Base-by-base conservation (phyloP, 1,140 invertebrate genomes). In the Drosophila littoralis region DNA sequence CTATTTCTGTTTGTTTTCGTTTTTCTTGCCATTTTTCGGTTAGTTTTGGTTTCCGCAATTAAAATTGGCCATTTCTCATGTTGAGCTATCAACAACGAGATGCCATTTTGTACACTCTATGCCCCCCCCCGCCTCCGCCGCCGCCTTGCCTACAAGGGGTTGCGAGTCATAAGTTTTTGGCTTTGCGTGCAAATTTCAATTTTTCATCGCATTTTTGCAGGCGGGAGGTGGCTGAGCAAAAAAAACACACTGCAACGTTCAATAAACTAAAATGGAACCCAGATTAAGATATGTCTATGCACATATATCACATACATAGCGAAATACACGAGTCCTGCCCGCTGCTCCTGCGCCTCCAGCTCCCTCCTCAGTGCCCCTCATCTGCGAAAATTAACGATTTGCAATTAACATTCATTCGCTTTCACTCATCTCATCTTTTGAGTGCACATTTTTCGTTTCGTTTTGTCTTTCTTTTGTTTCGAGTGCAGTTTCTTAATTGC, bases 111-210 rank as follows among this genome's bases (percentile, higher is more conserved):
- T 28, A n/a, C 55, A 28, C 22, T 5, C 43, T 42, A 35, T 15
- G 35, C 48, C 33, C 61, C 13, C 12, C 0, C 38, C 15, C 13
- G 3, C 38, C n/a, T 17, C 17, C 17, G 2, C 17, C 17, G 2
- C 0, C 36, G 12, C 13, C 6, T 10, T 15, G 48, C 2, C 1
- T 10, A 3, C 33, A 22, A 2, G 9, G 32, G 5, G 4, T 36
- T 12, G 38, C 28, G 3, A 6, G 67, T 83, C 76, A 82, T 82
- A 82, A 79, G 42, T 73, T 66, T 63, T 80, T 84, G 70, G 79
- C 79, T 73, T 85, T 88, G 82, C 82, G 82, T 85, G 82, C 83
- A 88, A 70, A 79, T 79, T 85, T 85, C 75, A 88, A 85, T 85
- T 85, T 85, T 82, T 85, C 82, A 73, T 72, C 55, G 52, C 77